phyloP scores from a whole-genome alignment of 2,888 invertebrate species.

The Drosophila pseudotakahashii region DNA sequence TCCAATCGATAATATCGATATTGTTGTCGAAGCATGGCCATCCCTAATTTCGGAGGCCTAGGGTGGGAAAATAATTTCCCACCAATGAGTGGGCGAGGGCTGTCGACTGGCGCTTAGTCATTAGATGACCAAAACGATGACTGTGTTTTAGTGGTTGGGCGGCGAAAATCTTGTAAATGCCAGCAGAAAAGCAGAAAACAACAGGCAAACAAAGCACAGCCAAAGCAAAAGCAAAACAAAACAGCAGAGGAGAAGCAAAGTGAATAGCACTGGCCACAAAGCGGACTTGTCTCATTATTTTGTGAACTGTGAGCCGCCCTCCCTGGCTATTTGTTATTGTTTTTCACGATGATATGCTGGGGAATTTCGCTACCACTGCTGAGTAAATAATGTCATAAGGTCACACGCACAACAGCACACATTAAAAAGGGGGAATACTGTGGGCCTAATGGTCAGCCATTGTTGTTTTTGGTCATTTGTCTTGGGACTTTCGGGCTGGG shows the following conservation, averaged over 20 bases:
- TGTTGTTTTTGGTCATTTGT: constrained; percentile 46
- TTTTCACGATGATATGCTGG: constrained; percentile 30
- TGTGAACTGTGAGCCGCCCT: constrained; percentile 25
- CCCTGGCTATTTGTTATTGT: constrained; percentile 32
- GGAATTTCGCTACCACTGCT: constrained; percentile 17
- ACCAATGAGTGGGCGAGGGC: constrained; percentile 2
- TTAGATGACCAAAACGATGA: constrained; percentile 39
- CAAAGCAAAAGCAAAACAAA: constrained; percentile 15
- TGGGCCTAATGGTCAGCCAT: constrained; percentile 42
- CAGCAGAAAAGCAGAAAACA: constrained; percentile 23
- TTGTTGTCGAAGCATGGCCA: background rate
- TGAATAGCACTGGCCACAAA: constrained; percentile 13
- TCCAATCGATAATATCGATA: constrained; percentile 6
- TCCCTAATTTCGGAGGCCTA: background rate
- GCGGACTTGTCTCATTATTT: constrained; percentile 48
- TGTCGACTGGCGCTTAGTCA: constrained; percentile 38
- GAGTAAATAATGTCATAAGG: constrained; percentile 46
- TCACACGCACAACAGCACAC: constrained; percentile 28
- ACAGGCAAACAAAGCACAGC: constrained; percentile 18
- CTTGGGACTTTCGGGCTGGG: constrained; percentile 33
- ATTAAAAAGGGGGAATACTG: constrained; percentile 27
- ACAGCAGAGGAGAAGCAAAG: constrained; percentile 6
- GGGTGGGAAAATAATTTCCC: constrained; percentile 29
- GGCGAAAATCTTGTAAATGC: constrained; percentile 35
- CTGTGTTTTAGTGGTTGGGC: constrained; percentile 29